These are phyloP conservation scores for Taenioides sp. DNA, from an alignment of 2,797 vertebrate genomes.

Conservation along the genomic window DNA sequence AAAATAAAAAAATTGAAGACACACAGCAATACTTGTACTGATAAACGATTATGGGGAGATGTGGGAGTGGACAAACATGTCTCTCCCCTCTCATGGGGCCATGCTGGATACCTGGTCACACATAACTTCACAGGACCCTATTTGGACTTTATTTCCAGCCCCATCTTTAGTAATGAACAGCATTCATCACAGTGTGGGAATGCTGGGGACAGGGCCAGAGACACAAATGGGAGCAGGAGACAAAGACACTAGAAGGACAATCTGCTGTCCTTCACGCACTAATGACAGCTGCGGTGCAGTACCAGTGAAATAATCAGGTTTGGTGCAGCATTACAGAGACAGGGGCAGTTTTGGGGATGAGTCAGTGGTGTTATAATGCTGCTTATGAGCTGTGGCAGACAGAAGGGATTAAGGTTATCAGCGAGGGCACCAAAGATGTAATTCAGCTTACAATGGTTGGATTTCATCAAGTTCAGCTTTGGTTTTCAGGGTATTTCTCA, in stretches of 20 bases:
- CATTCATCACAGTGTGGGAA: slow-evolving; percentile 49
- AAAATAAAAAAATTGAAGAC: background rate
- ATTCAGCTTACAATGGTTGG: background rate
- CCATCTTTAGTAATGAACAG: slow-evolving; percentile 54
- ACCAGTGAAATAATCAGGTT: slow-evolving; percentile 35
- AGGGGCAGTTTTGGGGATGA: slow-evolving; percentile 32
- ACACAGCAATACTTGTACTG: too few relatives aligned
- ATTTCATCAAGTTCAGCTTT: background rate
- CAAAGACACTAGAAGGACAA: slow-evolving; percentile 38
- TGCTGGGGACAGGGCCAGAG: slow-evolving; percentile 9
- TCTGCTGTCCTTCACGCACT: slow-evolving; percentile 32
- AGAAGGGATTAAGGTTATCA: background rate
- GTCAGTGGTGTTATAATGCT: slow-evolving; percentile 4
- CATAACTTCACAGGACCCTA: slow-evolving; percentile 42
- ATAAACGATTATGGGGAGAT: background rate
- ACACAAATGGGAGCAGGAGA: slow-evolving; percentile 19
- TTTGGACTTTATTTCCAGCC: slow-evolving; percentile 52
- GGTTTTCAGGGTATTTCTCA: background rate
- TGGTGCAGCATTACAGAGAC: slow-evolving; percentile 18
- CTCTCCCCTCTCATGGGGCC: slow-evolving; percentile 38
- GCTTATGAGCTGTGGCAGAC: background rate
- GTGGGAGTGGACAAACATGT: slow-evolving; percentile 58
- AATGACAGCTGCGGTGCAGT: slow-evolving; percentile 45
- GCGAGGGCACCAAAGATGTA: background rate
- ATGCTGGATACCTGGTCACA: slow-evolving; percentile 33